phyloP scores from a whole-genome alignment of 2,797 vertebrate species.

The Alectoris magna region DNA sequence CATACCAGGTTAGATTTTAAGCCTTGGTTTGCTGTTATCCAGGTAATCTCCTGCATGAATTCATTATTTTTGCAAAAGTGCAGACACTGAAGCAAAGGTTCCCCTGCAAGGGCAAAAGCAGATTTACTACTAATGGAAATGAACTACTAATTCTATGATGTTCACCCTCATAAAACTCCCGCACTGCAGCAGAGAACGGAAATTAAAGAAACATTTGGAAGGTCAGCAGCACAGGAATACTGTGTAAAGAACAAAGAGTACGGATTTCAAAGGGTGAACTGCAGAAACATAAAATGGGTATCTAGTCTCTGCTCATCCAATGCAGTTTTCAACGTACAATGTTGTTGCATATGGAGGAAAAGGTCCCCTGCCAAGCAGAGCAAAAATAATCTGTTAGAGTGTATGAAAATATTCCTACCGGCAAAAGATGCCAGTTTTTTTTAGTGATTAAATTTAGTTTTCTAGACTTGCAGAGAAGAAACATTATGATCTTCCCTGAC shows the following conservation, averaged over 20 bases:
- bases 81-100: conserved; percentile 71
- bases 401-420: conserved; percentile 10
- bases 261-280: conserved; percentile 45
- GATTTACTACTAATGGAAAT: conserved; percentile 79
- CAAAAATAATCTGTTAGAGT: conserved; percentile 45
- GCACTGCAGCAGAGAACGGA: conserved; percentile 61
- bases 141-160: conserved; percentile 77
- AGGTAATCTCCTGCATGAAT: conserved; percentile 57
- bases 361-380: conserved; percentile 29
- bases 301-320: not conserved
- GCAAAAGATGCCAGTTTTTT: not conserved
- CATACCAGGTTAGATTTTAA: conserved; percentile 57
- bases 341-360: not conserved
- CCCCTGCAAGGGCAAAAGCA: conserved; percentile 75
- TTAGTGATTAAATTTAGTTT: conserved; percentile 9
- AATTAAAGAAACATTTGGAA: conserved; percentile 79
- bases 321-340: not conserved
- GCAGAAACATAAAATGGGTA: conserved; percentile 30
- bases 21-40: conserved; percentile 24
- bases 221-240: conserved; percentile 70
- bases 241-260: conserved; percentile 65
- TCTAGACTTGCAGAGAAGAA: not conserved
- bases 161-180: conserved; percentile 78
- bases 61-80: conserved; percentile 74
- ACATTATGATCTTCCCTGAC: not conserved